A percentile compares a stretch with the other conserved stretches of the same genome.
phyloP scores from a whole-genome alignment of 2,797 vertebrate genomes.

The Allenopithecus nigroviridis region DNA sequence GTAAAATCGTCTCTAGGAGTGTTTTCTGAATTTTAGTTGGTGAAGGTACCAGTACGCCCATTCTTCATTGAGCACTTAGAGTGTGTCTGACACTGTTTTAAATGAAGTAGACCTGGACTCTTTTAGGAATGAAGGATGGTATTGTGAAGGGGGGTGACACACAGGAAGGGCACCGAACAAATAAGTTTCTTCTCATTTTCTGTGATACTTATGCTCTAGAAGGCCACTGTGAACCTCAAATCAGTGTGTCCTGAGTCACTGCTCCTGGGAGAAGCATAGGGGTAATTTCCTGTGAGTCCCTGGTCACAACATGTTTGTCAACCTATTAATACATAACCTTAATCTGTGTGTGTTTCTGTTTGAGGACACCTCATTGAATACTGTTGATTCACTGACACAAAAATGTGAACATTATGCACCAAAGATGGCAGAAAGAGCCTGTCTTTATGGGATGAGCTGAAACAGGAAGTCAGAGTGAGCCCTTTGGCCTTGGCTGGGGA shows the following conservation, averaged over 20 bases:
- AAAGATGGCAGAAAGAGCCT: not conserved
- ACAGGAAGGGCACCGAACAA: accelerated
- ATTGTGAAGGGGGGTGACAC: accelerated
- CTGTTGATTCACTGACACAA: not conserved
- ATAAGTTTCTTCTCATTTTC: accelerated
- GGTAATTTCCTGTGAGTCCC: not conserved
- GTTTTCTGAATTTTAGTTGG: not conserved
- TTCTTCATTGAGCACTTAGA: not conserved
- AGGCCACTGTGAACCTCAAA: accelerated
- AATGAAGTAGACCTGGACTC: accelerated
- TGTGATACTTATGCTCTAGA: accelerated
- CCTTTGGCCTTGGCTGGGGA: accelerated
- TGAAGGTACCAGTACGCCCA: accelerated
- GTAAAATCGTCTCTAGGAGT: not conserved
- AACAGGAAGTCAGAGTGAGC: accelerated
- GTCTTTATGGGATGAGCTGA: accelerated
- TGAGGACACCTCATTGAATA: not conserved
- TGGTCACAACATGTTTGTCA: not conserved
- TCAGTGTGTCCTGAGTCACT: accelerated
- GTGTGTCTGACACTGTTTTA: not conserved
- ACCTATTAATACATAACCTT: not conserved
- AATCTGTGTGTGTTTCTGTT: not conserved
- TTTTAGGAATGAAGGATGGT: not conserved
- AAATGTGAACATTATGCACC: not conserved
- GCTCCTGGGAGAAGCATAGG: accelerated